These are phyloP conservation scores for Heliconius nattereri DNA, from an alignment of 1,140 invertebrate species.

Conservation along the genomic window DNA sequence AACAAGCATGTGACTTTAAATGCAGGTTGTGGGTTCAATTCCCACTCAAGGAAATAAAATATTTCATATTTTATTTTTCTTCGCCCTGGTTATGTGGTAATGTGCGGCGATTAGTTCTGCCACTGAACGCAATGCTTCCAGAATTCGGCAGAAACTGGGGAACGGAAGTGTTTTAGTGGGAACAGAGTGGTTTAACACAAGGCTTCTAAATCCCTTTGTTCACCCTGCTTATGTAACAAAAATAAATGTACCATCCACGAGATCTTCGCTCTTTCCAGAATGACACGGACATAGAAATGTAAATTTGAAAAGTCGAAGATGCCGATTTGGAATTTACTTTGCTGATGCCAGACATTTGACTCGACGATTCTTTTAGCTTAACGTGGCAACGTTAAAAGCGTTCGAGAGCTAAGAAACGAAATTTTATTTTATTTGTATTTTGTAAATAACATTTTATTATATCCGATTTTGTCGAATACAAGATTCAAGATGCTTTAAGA, in stretches of 20 bases:
- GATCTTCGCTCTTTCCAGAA: constrained; percentile 22
- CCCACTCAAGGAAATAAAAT: too few species aligned
- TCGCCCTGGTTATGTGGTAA: too few species aligned
- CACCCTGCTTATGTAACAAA: not conserved
- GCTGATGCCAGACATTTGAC: constrained; percentile 11
- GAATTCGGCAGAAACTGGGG: too few species aligned
- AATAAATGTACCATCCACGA: constrained; percentile 24
- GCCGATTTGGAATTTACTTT: constrained; percentile 23
- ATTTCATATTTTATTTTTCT: too few species aligned
- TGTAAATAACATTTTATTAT: not conserved
- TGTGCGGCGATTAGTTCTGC: too few species aligned
- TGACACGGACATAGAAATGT: constrained; percentile 26
- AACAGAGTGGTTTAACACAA: too few species aligned
- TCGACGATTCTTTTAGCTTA: constrained; percentile 3
- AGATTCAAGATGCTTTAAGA: too few species aligned
- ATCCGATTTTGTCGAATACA: not conserved
- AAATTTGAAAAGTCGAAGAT: constrained; percentile 29
- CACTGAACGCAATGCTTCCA: too few species aligned
- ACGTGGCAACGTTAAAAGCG: constrained; percentile 7
- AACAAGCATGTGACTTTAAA: too few species aligned
- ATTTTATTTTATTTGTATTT: not conserved
- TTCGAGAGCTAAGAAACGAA: not conserved
- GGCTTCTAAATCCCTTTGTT: too few species aligned
- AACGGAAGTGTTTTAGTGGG: too few species aligned
- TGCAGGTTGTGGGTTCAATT: too few species aligned